Evolutionary conservation across 2,797 vertebrate genomes (phyloP), one percentile per base, ranked within the genome.

Genomic region (Lagorchestes hirsutus): DNA sequence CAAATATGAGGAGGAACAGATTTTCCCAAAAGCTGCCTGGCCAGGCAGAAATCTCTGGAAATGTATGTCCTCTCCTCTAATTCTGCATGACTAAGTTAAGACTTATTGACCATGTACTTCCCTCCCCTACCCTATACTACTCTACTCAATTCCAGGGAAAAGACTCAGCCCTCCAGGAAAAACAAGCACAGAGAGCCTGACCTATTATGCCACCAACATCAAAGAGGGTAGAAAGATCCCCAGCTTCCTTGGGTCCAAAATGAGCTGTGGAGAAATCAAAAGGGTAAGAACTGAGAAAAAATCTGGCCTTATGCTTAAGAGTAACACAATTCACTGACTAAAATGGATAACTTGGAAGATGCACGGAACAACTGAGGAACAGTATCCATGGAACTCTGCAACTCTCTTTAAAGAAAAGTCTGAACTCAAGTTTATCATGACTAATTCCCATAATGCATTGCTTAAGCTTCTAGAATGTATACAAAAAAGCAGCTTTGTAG

Each of bases 201-300:
- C 99, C 99, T 95, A 99, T 54, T 94, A 99, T 99, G 96, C 99
- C 99, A 67, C 99, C 99, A 0, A 98, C 99, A 6, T 99, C 99
- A 52, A 99, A 99, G 67, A 99, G 99, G 0, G 99, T 99, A 0
- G 99, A 99, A 97, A 99, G 98, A 97, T 99, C 99, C 50, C 99
- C 99, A 0, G 99, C 99, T 92, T 98, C 97, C 98, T 99, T 99
- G n/a, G 99, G 99, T 1, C 99, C 96, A 0, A 99, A 99, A 97
- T 99, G 99, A 97, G 99, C 99, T 99, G 97, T 22, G 96, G 97
- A 92, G 97, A 96, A 97, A 92, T 93, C 28, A 90, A 9, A 87
- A 0, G 34, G 58, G 59, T 95, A 56, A 93, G 93, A 82, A 54
- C 5, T 18, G 27, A 74, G 52, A 94, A 93, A 94, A 74, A 46